Evolutionary conservation across 2,888 invertebrate species (phyloP).

Genomic region (Cosmia trapezina): DNA sequence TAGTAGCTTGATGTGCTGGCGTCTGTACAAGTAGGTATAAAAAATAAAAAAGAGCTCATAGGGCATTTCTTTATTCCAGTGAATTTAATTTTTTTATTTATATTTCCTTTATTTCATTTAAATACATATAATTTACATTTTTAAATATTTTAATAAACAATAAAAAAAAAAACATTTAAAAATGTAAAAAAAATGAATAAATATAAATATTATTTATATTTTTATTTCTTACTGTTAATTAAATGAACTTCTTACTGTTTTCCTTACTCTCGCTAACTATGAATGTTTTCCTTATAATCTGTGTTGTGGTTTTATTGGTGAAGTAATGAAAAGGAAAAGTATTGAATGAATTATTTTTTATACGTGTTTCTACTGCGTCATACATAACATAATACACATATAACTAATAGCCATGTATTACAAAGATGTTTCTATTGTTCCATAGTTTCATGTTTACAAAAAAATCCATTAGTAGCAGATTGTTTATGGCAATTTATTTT

Average conservation of each 20-base stretch:
- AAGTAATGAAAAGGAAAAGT: conserved; percentile 8
- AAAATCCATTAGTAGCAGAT: not conserved
- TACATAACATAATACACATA: not conserved
- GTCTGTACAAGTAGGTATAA: too few species aligned
- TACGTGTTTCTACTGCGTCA: not conserved
- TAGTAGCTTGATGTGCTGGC: too few species aligned
- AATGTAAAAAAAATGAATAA: too few species aligned
- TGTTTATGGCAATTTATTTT: not conserved
- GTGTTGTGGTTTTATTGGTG: not conserved
- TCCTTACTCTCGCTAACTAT: not conserved
- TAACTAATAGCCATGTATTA: not conserved
- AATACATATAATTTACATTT: too few species aligned
- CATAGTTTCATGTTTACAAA: not conserved
- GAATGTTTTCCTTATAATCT: not conserved
- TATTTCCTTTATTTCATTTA: not conserved
- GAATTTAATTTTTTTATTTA: not conserved
- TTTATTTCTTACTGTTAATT: not conserved
- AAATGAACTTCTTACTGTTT: not conserved
- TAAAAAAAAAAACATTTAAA: too few species aligned
- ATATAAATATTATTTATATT: too few species aligned
- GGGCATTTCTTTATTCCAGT: not conserved
- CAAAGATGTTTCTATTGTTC: not conserved
- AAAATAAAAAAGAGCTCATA: too few species aligned
- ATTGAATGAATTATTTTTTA: not conserved
- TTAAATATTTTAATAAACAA: too few species aligned